These are phyloP conservation scores for Ypsolopha scabrella DNA, from an alignment of 2,888 invertebrate genomes.

Conservation along the genomic window DNA sequence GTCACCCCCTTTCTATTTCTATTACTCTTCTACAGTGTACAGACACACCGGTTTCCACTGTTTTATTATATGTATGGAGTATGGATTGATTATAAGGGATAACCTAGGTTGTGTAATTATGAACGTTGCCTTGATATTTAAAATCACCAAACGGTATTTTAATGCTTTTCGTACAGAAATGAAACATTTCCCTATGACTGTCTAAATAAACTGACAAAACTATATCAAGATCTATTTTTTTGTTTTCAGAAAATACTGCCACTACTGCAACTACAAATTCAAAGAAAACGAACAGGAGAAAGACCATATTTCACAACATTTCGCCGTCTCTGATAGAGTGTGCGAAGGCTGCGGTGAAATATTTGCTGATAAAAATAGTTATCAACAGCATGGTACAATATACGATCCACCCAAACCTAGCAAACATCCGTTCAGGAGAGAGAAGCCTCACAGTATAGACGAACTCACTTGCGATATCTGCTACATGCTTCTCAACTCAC, in stretches of 20 bases:
- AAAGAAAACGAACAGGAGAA: not conserved
- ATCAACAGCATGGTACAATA: not conserved
- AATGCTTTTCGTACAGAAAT: no score
- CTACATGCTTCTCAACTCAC: not conserved
- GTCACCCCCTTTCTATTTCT: no score
- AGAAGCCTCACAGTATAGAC: not conserved
- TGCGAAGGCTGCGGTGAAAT: not conserved
- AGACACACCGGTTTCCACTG: no score
- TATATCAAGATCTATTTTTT: no score
- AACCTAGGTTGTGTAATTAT: no score
- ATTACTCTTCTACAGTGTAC: no score
- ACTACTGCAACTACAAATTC: not conserved
- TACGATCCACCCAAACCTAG: not conserved
- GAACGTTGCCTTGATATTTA: no score
- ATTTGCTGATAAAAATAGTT: not conserved
- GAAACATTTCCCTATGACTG: no score
- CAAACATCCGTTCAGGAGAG: not conserved
- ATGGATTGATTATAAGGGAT: no score
- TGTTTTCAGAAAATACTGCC: not conserved
- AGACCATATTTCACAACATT: not conserved
- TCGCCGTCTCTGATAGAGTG: not conserved
- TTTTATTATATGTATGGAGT: no score
- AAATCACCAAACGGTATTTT: no score
- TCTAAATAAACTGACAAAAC: no score
- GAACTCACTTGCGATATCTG: conserved; percentile 1